Conservation (phyloP, 1,140 invertebrate genomes). For the Saccostrea cuccullata region DNA sequence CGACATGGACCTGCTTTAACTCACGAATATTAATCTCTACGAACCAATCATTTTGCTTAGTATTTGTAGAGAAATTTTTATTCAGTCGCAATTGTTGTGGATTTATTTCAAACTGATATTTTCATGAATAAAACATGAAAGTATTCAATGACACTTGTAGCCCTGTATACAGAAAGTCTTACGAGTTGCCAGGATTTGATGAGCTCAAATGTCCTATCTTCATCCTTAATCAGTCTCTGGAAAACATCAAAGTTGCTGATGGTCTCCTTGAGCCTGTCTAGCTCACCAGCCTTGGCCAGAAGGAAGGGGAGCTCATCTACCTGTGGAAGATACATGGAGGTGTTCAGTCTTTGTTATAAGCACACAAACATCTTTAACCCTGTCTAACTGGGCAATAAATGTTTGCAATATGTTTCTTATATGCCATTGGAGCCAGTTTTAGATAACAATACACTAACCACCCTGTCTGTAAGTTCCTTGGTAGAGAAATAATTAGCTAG, state of each 20-base stretch:
- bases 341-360: not conserved
- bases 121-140: no score
- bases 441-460: constrained; percentile 46
- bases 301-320: constrained; percentile 68
- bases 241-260: constrained; percentile 65
- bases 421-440: no score
- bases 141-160: no score
- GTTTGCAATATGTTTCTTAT: no score
- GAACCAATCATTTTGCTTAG: no score
- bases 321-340: constrained; percentile 45
- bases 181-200: constrained; percentile 67
- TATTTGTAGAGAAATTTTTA: no score
- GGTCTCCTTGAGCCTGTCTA: constrained; percentile 60
- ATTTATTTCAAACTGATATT: no score
- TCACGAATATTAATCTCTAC: no score
- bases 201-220: constrained; percentile 69
- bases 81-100: no score
- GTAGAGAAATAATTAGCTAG: constrained; percentile 58
- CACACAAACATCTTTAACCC: no score
- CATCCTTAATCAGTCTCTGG: constrained; percentile 53
- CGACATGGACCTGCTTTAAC: no score
- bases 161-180: constrained; percentile 15
- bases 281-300: constrained; percentile 57
- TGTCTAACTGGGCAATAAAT: no score
- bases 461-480: constrained; percentile 36